Base-by-base conservation (phyloP, 2,113 vertebrate genomes). In the Tauraco erythrolophus region DNA sequence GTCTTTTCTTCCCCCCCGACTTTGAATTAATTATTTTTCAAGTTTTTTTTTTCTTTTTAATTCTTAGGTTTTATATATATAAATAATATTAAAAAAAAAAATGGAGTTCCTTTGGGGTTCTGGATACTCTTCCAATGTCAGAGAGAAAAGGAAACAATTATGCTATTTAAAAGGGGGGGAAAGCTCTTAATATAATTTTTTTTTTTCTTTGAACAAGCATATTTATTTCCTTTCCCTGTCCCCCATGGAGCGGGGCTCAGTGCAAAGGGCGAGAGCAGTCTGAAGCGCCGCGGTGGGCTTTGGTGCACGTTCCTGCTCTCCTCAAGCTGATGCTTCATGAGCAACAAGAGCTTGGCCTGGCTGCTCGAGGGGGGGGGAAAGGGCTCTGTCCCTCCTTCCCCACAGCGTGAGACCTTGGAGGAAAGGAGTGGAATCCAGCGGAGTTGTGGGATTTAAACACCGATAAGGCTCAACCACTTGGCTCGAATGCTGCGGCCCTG, bases 221-320 rank as follows among this genome's bases (percentile, higher is more conserved):
- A 95, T 97, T 97, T 97, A 97, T 97, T 97, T 85, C 93, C 95
- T 91, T 88, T 65, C 89, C 90, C 74, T 53, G 70, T 53, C 28
- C 68, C 62, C 54, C 6, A 2, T 13, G 61, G 54, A 76, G 65
- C 1, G 31, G 31, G 69, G 65, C 68, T 64, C 62, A 51, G 66
- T 28, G 94, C 75, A 80, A 84, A 64, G 54, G 75, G 51, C 70
- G 76, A 41, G 84, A 61, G 78, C 57, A 31, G 86, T 7, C 82
- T 8, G 23, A 5, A 3, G 68, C 10, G 46, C 56, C 30, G 37
- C 15, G 4, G 12, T 17, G 35, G 50, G n/a, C n/a, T 46, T 37
- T 9, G 5, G 19, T 18, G n/a, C n/a, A n/a, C n/a, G n/a, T n/a
- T n/a, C n/a, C n/a, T n/a, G n/a, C n/a, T n/a, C n/a, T n/a, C n/a